These are phyloP conservation scores for Mycetomoellerius zeteki DNA, from an alignment of 1,140 invertebrate species.

Conservation along the genomic window DNA sequence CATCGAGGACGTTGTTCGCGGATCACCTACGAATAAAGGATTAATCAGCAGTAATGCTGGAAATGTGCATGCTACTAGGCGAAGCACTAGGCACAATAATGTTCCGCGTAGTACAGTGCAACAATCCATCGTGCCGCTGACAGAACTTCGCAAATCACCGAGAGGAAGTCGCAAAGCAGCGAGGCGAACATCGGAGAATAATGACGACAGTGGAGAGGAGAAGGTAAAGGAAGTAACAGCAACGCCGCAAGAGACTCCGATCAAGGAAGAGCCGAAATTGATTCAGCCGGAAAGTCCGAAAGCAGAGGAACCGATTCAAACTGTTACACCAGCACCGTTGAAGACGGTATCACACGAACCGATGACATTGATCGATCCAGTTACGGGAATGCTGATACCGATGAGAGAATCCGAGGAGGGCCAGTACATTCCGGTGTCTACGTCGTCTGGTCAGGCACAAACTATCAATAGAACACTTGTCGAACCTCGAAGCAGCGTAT, in stretches of 20 bases:
- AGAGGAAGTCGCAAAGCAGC: constrained; percentile 88
- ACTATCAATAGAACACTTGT: constrained; percentile 66
- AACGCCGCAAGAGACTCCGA: constrained; percentile 72
- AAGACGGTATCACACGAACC: constrained; percentile 85
- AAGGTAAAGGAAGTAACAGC: constrained; percentile 83
- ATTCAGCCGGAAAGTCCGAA: constrained; percentile 67
- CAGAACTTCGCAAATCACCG: constrained; percentile 89
- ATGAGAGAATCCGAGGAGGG: constrained; percentile 92
- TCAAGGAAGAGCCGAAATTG: constrained; percentile 68
- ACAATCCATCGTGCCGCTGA: constrained; percentile 70
- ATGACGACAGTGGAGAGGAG: constrained; percentile 89
- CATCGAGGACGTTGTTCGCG: constrained; percentile 94
- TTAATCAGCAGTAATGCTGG: constrained; percentile 56
- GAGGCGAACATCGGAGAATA: constrained; percentile 89
- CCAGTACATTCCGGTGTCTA: constrained; percentile 89
- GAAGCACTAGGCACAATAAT: constrained; percentile 83
- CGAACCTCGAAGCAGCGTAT: constrained; percentile 72
- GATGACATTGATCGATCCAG: constrained; percentile 91
- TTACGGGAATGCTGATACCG: constrained; percentile 91
- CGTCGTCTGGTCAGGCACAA: constrained; percentile 77
- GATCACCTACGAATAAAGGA: constrained; percentile 84
- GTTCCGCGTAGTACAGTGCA: constrained; percentile 76
- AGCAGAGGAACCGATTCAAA: constrained; percentile 59
- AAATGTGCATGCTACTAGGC: constrained; percentile 77
- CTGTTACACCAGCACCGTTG: constrained; percentile 52